These are phyloP conservation scores for Chrysotoxum bicinctum DNA, from an alignment of 2,888 invertebrate genomes.

Conservation along the genomic window DNA sequence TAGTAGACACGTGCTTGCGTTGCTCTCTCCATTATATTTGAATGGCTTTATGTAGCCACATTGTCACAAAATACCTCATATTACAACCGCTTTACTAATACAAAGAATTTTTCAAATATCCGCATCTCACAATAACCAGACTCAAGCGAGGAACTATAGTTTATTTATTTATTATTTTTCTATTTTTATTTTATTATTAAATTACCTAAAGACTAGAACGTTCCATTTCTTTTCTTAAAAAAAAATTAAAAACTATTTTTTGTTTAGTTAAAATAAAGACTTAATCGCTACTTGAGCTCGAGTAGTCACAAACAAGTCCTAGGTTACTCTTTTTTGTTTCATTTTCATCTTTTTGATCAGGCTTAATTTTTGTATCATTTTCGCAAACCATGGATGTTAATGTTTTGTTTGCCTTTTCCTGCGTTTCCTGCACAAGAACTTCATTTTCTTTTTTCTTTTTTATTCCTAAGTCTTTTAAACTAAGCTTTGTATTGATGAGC, in stretches of 20 bases:
- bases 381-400: not conserved
- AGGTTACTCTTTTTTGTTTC: slow-evolving; percentile 12
- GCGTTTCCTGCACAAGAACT: not conserved
- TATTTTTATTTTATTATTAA: not conserved
- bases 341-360: not conserved
- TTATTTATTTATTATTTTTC: not conserved
- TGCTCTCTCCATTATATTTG: too few relatives aligned
- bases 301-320: slow-evolving; percentile 72
- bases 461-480: slow-evolving; percentile 79
- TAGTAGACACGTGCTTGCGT: too few relatives aligned
- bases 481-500: slow-evolving; percentile 79
- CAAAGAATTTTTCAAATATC: too few relatives aligned
- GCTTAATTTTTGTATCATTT: not conserved
- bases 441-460: slow-evolving; percentile 74
- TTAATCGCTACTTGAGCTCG: slow-evolving; percentile 73
- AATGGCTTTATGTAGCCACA: too few relatives aligned
- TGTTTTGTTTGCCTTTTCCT: not conserved
- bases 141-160: too few relatives aligned
- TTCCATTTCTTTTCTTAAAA: not conserved
- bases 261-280: not conserved
- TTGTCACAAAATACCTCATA: too few relatives aligned
- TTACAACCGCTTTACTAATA: too few relatives aligned
- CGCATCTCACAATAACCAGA: too few relatives aligned
- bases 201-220: not conserved
- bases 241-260: not conserved